Percentiles rank a stretch among this genome's conserved stretches.
phyloP scores from a whole-genome alignment of 2,113 vertebrate genomes.

The Clarias gariepinus region DNA sequence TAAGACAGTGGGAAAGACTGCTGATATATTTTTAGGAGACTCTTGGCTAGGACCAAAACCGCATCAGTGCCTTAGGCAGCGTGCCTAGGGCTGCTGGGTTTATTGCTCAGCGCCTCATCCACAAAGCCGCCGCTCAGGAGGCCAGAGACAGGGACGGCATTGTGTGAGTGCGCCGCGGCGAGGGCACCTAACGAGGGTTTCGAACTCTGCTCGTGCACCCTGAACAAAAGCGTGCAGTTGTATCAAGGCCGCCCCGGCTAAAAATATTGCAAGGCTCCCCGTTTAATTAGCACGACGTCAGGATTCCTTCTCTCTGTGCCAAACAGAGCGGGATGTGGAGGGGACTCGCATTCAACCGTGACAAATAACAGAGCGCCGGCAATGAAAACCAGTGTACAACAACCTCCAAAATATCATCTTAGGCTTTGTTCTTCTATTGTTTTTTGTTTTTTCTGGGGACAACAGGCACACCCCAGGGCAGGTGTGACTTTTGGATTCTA shows the following conservation, averaged over 20 bases:
- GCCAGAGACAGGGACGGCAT: slow-evolving; percentile 47
- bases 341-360: slow-evolving; percentile 26
- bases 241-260: slow-evolving; percentile 47
- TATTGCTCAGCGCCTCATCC: slow-evolving; percentile 48
- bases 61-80: slow-evolving; percentile 50
- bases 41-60: slow-evolving; percentile 41
- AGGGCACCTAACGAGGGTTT: slow-evolving; percentile 40
- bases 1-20: slow-evolving; percentile 33
- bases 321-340: slow-evolving; percentile 27
- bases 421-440: neutral
- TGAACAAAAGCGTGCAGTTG: slow-evolving; percentile 48
- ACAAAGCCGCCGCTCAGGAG: slow-evolving; percentile 42
- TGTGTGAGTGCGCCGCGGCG: slow-evolving; percentile 37
- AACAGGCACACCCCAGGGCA: neutral
- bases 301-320: slow-evolving; percentile 42
- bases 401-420: neutral
- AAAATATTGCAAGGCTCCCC: slow-evolving; percentile 48
- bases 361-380: neutral
- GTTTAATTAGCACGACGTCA: slow-evolving; percentile 52
- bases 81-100: slow-evolving; percentile 52
- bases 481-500: neutral
- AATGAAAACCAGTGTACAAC: neutral
- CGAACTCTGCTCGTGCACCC: slow-evolving; percentile 27
- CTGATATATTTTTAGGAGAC: slow-evolving; percentile 47
- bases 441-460: neutral